Percentiles rank a stretch among this genome's conserved stretches.
Evolutionary conservation across 2,888 invertebrate genomes (phyloP).

Genomic region (Strigamia crassipes): DNA sequence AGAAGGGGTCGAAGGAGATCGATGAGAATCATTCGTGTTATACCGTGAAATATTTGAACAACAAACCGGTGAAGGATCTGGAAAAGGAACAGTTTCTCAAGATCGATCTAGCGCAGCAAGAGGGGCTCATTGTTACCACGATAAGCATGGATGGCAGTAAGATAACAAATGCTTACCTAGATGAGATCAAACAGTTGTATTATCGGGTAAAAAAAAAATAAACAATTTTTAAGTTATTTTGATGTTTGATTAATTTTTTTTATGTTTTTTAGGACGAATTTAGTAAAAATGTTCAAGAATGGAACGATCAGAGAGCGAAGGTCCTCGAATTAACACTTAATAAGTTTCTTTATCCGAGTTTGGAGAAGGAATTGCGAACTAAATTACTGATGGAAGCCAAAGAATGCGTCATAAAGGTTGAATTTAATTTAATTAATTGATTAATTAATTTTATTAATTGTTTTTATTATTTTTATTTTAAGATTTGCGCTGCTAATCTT

Average conservation of each 20-base stretch:
- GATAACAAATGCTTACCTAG: conserved; percentile 67
- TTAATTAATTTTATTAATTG: conserved; percentile 44
- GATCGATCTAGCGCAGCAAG: conserved; percentile 67
- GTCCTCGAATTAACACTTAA: conserved; percentile 86
- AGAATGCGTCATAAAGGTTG: conserved; percentile 70
- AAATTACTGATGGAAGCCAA: conserved; percentile 83
- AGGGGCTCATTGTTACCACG: conserved; percentile 56
- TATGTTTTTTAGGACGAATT: conserved; percentile 92
- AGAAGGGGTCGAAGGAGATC: conserved; percentile 79
- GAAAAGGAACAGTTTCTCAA: conserved; percentile 88
- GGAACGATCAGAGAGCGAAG: conserved; percentile 88
- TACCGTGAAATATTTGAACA: conserved; percentile 84
- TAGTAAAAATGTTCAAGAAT: conserved; percentile 89
- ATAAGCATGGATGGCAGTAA: conserved; percentile 51
- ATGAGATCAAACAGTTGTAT: conserved; percentile 86
- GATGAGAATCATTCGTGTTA: conserved; percentile 92
- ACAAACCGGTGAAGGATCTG: conserved; percentile 88
- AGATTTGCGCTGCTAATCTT: conserved; percentile 80
- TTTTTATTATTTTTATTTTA: conserved; percentile 51
- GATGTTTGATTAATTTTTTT: too few species aligned
- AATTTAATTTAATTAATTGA: conserved; percentile 28
- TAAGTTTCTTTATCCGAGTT: conserved; percentile 85
- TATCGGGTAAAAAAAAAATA: conserved; percentile 76
- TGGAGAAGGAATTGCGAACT: conserved; percentile 81
- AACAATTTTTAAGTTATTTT: too few species aligned